phyloP scores from a whole-genome alignment of 2,113 vertebrate genomes.

The Centropus unirufus region DNA sequence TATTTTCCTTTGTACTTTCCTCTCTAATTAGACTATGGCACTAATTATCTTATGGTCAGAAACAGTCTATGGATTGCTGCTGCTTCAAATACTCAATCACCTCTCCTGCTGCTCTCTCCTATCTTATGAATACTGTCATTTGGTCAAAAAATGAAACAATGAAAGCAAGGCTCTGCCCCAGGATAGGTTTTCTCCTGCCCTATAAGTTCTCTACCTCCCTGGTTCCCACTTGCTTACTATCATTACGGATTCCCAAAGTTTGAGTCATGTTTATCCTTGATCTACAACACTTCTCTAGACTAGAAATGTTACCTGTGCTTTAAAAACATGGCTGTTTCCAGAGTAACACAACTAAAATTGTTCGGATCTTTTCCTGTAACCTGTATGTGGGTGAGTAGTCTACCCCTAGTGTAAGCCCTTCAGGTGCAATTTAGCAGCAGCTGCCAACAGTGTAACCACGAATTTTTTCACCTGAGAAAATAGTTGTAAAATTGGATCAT shows the following conservation, averaged over 20 bases:
- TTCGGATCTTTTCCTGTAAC: not conserved
- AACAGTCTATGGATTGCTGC: not conserved
- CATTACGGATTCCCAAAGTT: not conserved
- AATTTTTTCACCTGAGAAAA: constrained; percentile 37
- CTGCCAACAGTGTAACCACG: not conserved
- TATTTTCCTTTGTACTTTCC: constrained; percentile 8
- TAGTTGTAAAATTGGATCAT: constrained; percentile 23
- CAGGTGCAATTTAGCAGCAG: constrained; percentile 29
- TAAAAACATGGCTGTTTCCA: not conserved
- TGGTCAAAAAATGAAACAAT: not conserved
- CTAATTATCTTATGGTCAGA: constrained; percentile 12
- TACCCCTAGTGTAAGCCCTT: not conserved
- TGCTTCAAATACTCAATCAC: not conserved
- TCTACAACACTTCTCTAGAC: not conserved
- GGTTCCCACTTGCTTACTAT: not conserved
- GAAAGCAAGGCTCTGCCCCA: not conserved
- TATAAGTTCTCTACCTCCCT: not conserved
- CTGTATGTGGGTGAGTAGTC: not conserved
- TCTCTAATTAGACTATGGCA: not conserved
- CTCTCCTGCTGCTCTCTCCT: not conserved
- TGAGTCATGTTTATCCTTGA: not conserved
- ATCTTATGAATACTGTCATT: not conserved
- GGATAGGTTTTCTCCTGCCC: not conserved
- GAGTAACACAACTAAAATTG: not conserved
- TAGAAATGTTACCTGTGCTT: not conserved